Percentiles rank a stretch among this genome's conserved stretches.
Evolutionary conservation across 2,888 invertebrate genomes (phyloP).

Genomic region (Eremobia ochroleuca): DNA sequence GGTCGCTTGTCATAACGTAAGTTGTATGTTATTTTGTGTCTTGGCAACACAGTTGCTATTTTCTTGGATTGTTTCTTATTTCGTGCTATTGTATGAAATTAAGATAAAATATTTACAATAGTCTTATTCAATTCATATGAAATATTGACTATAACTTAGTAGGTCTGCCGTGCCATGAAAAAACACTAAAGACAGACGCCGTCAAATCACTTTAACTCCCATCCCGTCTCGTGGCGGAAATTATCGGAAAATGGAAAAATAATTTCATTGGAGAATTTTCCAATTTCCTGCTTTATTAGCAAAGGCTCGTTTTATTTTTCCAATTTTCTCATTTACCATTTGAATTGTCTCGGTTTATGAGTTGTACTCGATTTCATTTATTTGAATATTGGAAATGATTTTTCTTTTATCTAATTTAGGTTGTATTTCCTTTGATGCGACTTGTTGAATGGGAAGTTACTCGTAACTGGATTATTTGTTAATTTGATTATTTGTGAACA

Average conservation of each 20-base stretch:
- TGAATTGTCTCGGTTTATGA: conserved; percentile 29
- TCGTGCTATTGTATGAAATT: background rate
- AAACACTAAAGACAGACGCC: background rate
- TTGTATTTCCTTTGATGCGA: background rate
- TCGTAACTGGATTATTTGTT: background rate
- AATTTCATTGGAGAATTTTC: conserved; percentile 53
- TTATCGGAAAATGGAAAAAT: conserved; percentile 52
- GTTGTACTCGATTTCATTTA: conserved; percentile 16
- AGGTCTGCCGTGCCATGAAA: no score
- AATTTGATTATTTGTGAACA: background rate
- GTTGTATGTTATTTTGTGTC: background rate
- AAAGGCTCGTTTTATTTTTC: conserved; percentile 45
- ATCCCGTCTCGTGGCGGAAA: conserved; percentile 33
- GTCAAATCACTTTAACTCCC: conserved; percentile 1
- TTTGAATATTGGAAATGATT: conserved; percentile 8
- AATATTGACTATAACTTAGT: background rate
- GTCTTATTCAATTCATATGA: background rate
- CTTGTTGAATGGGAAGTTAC: conserved; percentile 5
- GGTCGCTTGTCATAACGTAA: background rate
- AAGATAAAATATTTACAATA: background rate
- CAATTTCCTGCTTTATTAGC: conserved; percentile 60
- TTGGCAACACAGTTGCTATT: background rate
- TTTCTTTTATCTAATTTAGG: conserved; percentile 23
- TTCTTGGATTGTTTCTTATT: background rate
- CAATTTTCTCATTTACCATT: conserved; percentile 38